phyloP scores from a whole-genome alignment of 2,113 vertebrate genomes.

The Alethe diademata region DNA sequence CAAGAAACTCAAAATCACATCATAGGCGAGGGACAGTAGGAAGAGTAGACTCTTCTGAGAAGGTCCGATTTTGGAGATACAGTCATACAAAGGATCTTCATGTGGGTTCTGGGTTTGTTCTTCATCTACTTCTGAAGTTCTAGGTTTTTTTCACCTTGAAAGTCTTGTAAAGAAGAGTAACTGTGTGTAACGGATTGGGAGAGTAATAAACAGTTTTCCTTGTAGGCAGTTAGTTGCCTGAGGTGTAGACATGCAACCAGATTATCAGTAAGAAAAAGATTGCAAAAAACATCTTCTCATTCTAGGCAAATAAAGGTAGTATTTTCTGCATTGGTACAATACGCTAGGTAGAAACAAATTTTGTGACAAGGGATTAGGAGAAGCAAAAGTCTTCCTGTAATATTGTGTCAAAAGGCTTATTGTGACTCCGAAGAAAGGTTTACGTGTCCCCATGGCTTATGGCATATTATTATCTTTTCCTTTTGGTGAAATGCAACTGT shows the following conservation, averaged over 20 bases:
- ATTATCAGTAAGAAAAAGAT: neutral
- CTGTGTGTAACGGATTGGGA: neutral
- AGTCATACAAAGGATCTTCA: neutral
- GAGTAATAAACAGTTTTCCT: neutral
- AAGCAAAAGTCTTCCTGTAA: neutral
- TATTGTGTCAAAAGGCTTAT: neutral
- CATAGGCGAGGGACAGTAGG: neutral
- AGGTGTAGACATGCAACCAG: neutral
- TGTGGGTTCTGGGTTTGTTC: neutral
- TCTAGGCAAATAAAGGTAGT: neutral
- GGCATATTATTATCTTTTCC: neutral
- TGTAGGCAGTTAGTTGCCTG: neutral
- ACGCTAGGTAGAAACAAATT: neutral
- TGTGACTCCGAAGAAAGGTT: slow-evolving; percentile 8
- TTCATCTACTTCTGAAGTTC: neutral
- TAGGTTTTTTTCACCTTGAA: neutral
- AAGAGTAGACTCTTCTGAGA: neutral
- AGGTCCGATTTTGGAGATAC: neutral
- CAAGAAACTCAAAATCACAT: neutral
- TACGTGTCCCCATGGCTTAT: neutral
- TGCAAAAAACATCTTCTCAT: neutral
- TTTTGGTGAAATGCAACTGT: neutral
- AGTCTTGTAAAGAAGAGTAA: neutral
- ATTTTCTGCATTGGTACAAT: neutral
- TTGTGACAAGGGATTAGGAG: neutral